Conservation (phyloP, 2,888 invertebrate species). For the Lagria hirta region DNA sequence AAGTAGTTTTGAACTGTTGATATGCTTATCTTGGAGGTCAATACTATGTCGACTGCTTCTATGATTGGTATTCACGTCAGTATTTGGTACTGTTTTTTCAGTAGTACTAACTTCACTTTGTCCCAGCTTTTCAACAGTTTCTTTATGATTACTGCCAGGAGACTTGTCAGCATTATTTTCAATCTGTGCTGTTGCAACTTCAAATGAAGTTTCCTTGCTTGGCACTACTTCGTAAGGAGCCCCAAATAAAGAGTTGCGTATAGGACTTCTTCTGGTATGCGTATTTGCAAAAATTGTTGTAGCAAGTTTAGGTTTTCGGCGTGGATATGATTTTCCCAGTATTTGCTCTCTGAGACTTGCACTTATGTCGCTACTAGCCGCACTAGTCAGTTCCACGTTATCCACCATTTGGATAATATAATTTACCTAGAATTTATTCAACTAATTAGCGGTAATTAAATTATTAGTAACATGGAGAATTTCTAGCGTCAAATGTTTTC, state of each 20-base stretch:
- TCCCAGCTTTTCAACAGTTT: constrained; percentile 11
- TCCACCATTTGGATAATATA: too few species aligned
- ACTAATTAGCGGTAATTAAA: too few species aligned
- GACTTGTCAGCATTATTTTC: not conserved
- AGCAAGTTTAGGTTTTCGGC: constrained; percentile 11
- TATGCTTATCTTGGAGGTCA: too few species aligned
- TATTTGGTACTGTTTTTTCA: too few species aligned
- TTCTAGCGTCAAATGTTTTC: too few species aligned
- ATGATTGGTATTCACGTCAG: too few species aligned
- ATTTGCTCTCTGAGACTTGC: constrained; percentile 25
- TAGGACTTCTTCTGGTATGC: not conserved
- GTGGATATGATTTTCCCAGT: constrained; percentile 13
- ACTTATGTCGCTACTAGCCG: constrained; percentile 29
- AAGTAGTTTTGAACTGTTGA: too few species aligned
- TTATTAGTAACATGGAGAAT: too few species aligned
- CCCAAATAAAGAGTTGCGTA: not conserved
- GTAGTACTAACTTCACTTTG: too few species aligned
- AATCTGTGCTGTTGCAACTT: constrained; percentile 7
- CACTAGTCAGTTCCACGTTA: constrained; percentile 14
- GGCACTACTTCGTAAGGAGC: constrained; percentile 2
- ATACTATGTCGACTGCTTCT: too few species aligned
- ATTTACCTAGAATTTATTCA: too few species aligned
- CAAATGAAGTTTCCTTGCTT: constrained; percentile 6
- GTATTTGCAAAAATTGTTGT: constrained; percentile 1
- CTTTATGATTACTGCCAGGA: constrained; percentile 22